Evolutionary conservation across 1,140 invertebrate species (phyloP).

Genomic region (Dinoponera quadriceps): DNA sequence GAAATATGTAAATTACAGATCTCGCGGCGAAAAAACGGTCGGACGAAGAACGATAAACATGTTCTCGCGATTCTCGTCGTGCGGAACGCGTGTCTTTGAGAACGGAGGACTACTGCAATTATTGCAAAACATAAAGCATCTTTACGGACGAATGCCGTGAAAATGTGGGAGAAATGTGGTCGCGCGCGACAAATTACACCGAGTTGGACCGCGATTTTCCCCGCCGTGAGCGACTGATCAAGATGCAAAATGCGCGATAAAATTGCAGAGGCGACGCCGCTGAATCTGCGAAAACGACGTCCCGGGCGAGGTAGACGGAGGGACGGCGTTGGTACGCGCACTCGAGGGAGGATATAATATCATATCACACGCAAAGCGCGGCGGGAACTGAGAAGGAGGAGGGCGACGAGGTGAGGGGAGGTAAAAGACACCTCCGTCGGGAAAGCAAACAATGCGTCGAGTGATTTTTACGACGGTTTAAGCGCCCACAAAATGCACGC

Average conservation of each 20-base stretch:
- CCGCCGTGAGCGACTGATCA: too few species aligned
- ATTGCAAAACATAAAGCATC: background rate
- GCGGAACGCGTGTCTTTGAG: background rate
- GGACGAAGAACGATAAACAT: too few species aligned
- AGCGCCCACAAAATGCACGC: constrained; percentile 1
- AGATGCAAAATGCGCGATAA: background rate
- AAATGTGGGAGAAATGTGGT: background rate
- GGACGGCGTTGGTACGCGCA: background rate
- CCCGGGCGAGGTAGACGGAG: background rate
- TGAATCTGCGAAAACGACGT: background rate
- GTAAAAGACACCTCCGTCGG: background rate
- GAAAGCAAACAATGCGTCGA: constrained; percentile 9
- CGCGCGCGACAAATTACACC: background rate
- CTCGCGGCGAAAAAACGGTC: too few species aligned
- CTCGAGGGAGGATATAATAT: background rate
- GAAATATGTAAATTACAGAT: too few species aligned
- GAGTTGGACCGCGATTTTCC: background rate
- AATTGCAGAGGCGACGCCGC: background rate
- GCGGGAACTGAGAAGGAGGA: background rate
- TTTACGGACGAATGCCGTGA: background rate
- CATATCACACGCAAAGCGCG: background rate
- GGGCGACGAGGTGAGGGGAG: background rate
- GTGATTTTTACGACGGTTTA: constrained; percentile 36
- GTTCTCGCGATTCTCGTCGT: background rate
- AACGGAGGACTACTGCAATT: background rate